Conservation (phyloP, 2,888 invertebrate genomes). For the Caenorhabditis wallacei region DNA sequence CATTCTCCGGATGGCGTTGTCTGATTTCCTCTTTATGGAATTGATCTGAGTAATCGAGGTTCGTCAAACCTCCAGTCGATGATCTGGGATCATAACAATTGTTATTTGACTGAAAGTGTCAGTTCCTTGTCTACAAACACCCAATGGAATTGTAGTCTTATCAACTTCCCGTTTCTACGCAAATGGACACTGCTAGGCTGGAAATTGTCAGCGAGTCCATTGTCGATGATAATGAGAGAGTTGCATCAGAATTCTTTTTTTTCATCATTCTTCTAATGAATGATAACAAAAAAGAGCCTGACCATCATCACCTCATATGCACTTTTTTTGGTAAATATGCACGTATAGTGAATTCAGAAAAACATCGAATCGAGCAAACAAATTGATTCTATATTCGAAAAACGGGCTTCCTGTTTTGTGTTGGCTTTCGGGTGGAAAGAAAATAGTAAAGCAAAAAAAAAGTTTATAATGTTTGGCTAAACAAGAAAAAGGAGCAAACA, state of each 20-base stretch:
- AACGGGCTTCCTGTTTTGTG: constrained; percentile 50
- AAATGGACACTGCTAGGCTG: constrained; percentile 17
- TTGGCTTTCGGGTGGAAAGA: constrained; percentile 39
- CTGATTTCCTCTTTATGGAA: constrained; percentile 8
- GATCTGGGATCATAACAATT: constrained; percentile 38
- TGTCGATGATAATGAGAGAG: constrained; percentile 8
- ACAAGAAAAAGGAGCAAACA: constrained; percentile 41
- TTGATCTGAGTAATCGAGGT: constrained; percentile 13
- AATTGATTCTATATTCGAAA: constrained; percentile 37
- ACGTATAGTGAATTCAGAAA: constrained; percentile 30
- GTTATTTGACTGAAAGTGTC: constrained; percentile 16
- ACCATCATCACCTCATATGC: constrained; percentile 40
- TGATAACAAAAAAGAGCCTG: constrained; percentile 34
- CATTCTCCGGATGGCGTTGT: constrained; percentile 52
- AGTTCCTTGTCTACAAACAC: constrained; percentile 42
- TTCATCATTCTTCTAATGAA: constrained; percentile 17
- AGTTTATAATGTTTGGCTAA: constrained; percentile 37
- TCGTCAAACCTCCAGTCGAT: constrained; percentile 30
- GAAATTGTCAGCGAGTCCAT: constrained; percentile 26
- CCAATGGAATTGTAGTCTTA: constrained; percentile 44
- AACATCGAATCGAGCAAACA: constrained; percentile 41
- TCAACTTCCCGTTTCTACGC: constrained; percentile 19
- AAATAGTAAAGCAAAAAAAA: constrained; percentile 41
- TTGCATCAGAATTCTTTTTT: constrained; percentile 55
- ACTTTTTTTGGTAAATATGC: constrained; percentile 47